A percentile compares a stretch with the other conserved stretches of the same genome.
Conservation (phyloP, 2,113 vertebrate species). For the Triplophysa siluroides region DNA sequence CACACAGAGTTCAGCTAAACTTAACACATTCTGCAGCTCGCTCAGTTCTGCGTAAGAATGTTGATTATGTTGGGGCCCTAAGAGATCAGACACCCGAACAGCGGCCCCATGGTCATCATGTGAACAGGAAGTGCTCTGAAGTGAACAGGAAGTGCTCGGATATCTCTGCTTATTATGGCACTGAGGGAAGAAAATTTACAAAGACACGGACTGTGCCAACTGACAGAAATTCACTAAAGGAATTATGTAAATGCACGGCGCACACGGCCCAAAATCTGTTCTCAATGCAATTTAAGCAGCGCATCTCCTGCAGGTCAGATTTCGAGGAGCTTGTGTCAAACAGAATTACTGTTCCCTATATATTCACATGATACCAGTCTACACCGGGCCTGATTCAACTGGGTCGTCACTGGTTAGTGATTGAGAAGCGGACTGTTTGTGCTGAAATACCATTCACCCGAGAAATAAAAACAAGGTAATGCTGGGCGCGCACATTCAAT, state of each 20-base stretch:
- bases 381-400: no score
- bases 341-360: no score
- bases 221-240: no score
- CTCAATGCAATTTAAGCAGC: no score
- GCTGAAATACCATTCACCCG: neutral
- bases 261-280: no score
- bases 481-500: neutral
- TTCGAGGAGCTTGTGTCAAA: no score
- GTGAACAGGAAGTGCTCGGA: conserved; percentile 1
- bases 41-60: neutral
- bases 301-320: no score
- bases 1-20: neutral
- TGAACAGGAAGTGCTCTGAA: conserved; percentile 1
- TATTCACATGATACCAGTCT: no score
- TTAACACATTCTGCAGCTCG: neutral
- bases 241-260: no score
- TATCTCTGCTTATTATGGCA: neutral
- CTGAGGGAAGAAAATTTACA: neutral
- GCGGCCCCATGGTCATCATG: neutral
- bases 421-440: no score
- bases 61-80: conserved; percentile 22
- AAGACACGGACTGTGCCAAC: no score
- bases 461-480: neutral
- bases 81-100: neutral
- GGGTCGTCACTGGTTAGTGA: no score